Percentiles rank a stretch among this genome's conserved stretches.
Evolutionary conservation across 2,888 invertebrate genomes (phyloP).

Genomic region (Cataglyphis altisquamis): DNA sequence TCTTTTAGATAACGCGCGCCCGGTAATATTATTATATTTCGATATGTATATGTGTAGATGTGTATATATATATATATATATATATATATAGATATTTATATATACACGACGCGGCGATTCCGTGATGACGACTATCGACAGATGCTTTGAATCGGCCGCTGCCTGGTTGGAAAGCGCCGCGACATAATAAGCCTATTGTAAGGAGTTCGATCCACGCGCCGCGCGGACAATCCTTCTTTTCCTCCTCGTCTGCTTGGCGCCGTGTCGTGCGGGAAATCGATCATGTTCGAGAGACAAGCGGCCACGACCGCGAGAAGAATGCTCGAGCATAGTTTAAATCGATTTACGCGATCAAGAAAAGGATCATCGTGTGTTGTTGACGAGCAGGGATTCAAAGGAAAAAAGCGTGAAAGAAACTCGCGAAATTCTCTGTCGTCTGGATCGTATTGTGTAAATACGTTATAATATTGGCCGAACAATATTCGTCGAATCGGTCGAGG

Average conservation of each 20-base stretch:
- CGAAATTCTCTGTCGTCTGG: slow-evolving; percentile 73
- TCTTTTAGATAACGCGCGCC: slow-evolving; percentile 66
- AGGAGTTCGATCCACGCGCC: slow-evolving; percentile 58
- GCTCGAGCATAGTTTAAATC: not conserved
- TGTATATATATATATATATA: not conserved
- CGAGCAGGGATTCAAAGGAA: not conserved
- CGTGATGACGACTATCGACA: slow-evolving; percentile 67
- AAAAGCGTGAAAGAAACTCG: slow-evolving; percentile 43
- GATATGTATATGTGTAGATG: not conserved
- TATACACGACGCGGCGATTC: slow-evolving; percentile 48
- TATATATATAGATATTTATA: not conserved
- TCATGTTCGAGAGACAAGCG: slow-evolving; percentile 24
- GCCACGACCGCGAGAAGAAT: slow-evolving; percentile 14
- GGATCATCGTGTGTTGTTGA: slow-evolving; percentile 6
- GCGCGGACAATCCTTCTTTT: slow-evolving; percentile 60
- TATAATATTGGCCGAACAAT: slow-evolving; percentile 65
- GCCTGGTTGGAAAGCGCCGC: slow-evolving; percentile 47
- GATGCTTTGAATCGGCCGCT: slow-evolving; percentile 66
- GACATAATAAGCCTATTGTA: slow-evolving; percentile 67
- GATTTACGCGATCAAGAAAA: slow-evolving; percentile 31
- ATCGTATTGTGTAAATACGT: slow-evolving; percentile 77
- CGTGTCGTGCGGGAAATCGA: slow-evolving; percentile 16
- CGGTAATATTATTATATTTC: slow-evolving; percentile 70
- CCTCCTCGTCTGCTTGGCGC: slow-evolving; percentile 39
- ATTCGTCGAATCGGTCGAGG: slow-evolving; percentile 62